Evolutionary conservation across 1,140 invertebrate species (phyloP).

Genomic region (Euwallacea fornicatus): DNA sequence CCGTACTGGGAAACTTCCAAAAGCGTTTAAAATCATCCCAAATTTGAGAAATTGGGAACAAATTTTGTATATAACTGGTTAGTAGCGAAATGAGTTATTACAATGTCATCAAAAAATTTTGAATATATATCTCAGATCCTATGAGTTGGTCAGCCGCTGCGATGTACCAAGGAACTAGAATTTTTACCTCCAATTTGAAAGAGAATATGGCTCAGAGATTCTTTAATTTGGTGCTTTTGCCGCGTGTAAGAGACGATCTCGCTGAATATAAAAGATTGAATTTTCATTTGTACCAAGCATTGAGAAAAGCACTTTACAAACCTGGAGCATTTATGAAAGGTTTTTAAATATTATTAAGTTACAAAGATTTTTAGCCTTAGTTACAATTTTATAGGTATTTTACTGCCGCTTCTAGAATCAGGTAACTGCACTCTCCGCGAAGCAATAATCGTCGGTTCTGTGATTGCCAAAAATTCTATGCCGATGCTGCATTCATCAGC

Average conservation of each 20-base stretch:
- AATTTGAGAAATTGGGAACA: constrained; percentile 95
- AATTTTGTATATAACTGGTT: constrained; percentile 78
- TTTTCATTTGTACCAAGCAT: constrained; percentile 94
- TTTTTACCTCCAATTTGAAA: constrained; percentile 95
- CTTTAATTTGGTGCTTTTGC: constrained; percentile 91
- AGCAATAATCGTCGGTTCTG: constrained; percentile 92
- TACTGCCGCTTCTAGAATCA: constrained; percentile 58
- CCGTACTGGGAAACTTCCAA: constrained; percentile 94
- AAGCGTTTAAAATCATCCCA: constrained; percentile 97
- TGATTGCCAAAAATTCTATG: constrained; percentile 88
- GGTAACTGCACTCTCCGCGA: constrained; percentile 93
- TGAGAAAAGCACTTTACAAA: constrained; percentile 93
- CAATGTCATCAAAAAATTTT: constrained; percentile 46
- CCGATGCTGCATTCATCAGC: constrained; percentile 96
- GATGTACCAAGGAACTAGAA: constrained; percentile 92
- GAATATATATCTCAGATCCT: constrained; percentile 59
- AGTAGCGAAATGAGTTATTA: not conserved
- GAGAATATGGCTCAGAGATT: constrained; percentile 97
- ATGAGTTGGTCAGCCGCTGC: constrained; percentile 88
- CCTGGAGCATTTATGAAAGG: constrained; percentile 99
- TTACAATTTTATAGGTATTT: constrained; percentile 40
- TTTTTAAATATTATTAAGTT: constrained; percentile 55
- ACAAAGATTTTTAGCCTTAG: not conserved
- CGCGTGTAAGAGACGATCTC: constrained; percentile 93
- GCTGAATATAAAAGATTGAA: constrained; percentile 94